Evolutionary conservation across 2,888 invertebrate genomes (phyloP), one percentile per base, ranked within the genome.

Genomic region (Perdita meconis): DNA sequence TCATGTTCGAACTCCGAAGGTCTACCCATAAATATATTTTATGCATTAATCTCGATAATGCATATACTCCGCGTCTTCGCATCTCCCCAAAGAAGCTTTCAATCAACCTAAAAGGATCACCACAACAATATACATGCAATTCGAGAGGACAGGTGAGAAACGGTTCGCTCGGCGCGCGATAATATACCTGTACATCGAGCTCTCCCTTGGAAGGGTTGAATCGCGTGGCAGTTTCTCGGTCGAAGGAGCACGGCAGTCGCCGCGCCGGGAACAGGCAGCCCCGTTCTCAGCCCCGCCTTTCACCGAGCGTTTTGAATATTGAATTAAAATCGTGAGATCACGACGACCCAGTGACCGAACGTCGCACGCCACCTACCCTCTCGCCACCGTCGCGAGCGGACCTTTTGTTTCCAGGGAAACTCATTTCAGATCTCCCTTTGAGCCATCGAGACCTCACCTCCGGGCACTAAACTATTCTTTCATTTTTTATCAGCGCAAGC

Each of bases 371-470:
- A 30, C 36, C 47, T n/a, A 36, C 2, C 22, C 22, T 24, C 56
- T 44, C 44, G 19, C 6, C 13, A 2, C 34, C 51, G 55, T 38
- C 59, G 40, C 59, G 68, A 69, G 42, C 24, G 61, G 10, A n/a
- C 40, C 72, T 60, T 84, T 82, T 77, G 78, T 78, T 47, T 76
- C 69, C 60, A 22, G 6, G 63, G 75, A 78, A 82, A 82, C 65
- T 84, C 74, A 78, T 84, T 84, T 82, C 76, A 60, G 64, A 76
- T 71, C 44, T 66, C 50, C 66, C 75, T 82, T 73, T 74, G 78
- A 80, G 71, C 51, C 60, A 69, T 69, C 73, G 57, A 55, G 77
- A 63, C 61, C 69, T 66, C 66, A 34, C 59, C 72, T 60, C 59
- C 53, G 19, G 72, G 59, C 78, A 51, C 34, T 51, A 51, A 68